phyloP scores from a whole-genome alignment of 1,140 invertebrate genomes.

The Pachypsylla venusta region DNA sequence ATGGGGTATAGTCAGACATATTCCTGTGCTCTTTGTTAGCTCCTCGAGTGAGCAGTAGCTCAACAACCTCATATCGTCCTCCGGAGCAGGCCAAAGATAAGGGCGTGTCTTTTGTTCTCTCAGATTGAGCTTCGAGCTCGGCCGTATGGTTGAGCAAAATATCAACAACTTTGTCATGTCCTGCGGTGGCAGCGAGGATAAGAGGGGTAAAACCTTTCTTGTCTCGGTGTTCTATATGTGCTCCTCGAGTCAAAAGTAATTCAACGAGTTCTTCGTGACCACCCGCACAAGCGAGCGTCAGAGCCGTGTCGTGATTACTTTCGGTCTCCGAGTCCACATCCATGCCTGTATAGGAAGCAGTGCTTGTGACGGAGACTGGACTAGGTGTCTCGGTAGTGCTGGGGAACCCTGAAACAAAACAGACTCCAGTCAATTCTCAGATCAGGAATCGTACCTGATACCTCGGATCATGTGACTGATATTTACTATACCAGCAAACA shows the following conservation, averaged over 20 bases:
- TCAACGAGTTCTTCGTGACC: constrained; percentile 92
- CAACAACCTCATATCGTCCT: constrained; percentile 86
- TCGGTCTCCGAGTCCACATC: constrained; percentile 95
- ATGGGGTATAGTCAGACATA: constrained; percentile 96
- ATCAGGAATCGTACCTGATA: too few species aligned
- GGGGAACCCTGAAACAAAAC: constrained; percentile 4
- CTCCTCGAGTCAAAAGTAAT: constrained; percentile 72
- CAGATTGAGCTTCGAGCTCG: constrained; percentile 95
- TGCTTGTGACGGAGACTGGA: neutral
- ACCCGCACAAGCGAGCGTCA: constrained; percentile 92
- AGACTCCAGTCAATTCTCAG: neutral
- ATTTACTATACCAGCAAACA: too few species aligned
- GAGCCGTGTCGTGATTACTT: constrained; percentile 93
- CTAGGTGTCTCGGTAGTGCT: constrained; percentile 11
- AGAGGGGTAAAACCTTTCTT: constrained; percentile 98
- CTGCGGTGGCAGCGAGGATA: constrained; percentile 91
- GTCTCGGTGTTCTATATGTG: constrained; percentile 94
- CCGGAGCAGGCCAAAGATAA: constrained; percentile 94
- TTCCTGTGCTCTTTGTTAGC: constrained; percentile 99
- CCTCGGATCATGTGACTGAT: too few species aligned
- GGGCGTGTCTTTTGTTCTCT: constrained; percentile 97
- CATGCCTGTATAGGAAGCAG: constrained; percentile 40
- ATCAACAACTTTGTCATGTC: constrained; percentile 88
- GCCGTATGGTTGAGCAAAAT: constrained; percentile 81
- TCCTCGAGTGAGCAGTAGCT: constrained; percentile 68